Base-by-base conservation (phyloP, 2,888 invertebrate genomes). In the Bombylius major region DNA sequence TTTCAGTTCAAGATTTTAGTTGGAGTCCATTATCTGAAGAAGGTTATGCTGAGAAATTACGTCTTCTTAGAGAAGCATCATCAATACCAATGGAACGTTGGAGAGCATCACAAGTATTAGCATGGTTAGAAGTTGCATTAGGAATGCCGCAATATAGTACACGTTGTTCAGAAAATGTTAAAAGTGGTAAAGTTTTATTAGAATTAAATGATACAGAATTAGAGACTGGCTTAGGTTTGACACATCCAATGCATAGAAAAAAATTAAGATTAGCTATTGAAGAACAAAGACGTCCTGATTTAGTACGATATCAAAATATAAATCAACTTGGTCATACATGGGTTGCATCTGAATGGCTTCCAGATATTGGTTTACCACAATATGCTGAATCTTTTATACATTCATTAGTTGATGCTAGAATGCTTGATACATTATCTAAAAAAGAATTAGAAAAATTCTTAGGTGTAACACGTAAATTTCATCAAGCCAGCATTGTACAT, bases 111-210 rank as follows among this genome's bases (percentile, higher is more conserved):
- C 93, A 93, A 59, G 93, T 96, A 55, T 80, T 94, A 47, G 93
- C 95, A 3, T 96, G 95, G 95, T 77, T 96, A 53, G 95, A 95
- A 73, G 85, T 95, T 39, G 90, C 92, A 0, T 80, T 96, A 7
- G 93, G 92, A 54, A 94, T 96, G 94, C 91, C 93, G 0, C 92
- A 92, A 67, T 94, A 94, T 65, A 92, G 92, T 4, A 82, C 87
- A 32, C 80, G 88, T 50, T 92, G 94, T 66, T 89, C 91, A 31
- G 92, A 94, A 69, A 95, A 95, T 72, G 88, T 96, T 61, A 94
- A 95, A 73, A 94, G 93, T 70, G 95, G 95, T 65, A 94, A 93
- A 83, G 94, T 95, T 66, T 80, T 96, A 68, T 81, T 95, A 65
- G 94, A 93, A 77, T 77, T 96, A 67, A 89, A 87, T 69, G 95